A percentile compares a stretch with the other conserved stretches of the same genome.
These are phyloP conservation scores for Drosophila kohkoa DNA, from an alignment of 1,140 invertebrate species.

Conservation along the genomic window DNA sequence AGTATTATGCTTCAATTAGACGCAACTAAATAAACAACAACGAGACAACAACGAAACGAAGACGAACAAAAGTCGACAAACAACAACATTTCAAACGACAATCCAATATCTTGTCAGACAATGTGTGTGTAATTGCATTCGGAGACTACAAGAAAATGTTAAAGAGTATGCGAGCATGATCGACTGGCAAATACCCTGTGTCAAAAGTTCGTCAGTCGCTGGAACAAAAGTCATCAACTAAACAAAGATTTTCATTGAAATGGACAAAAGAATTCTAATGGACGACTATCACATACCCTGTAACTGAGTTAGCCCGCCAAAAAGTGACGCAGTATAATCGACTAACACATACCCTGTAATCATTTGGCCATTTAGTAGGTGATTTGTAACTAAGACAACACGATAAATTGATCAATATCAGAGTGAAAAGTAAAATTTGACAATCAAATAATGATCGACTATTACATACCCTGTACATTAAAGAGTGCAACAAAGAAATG, in stretches of 20 bases:
- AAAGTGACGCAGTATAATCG: neutral
- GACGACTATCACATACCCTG: conserved; percentile 3
- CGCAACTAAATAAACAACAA: conserved; percentile 9
- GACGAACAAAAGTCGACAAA: neutral
- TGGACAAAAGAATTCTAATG: neutral
- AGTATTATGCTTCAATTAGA: conserved; percentile 33
- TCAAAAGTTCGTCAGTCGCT: neutral
- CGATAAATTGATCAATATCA: too few relatives aligned
- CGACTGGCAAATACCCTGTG: neutral
- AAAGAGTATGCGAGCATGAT: neutral
- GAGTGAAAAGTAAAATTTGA: too few relatives aligned
- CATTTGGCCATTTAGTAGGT: too few relatives aligned
- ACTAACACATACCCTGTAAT: too few relatives aligned
- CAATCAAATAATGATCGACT: neutral
- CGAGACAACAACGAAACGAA: neutral
- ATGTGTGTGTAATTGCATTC: conserved; percentile 2
- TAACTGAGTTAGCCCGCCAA: too few relatives aligned
- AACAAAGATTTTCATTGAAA: too few relatives aligned
- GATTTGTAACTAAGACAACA: too few relatives aligned
- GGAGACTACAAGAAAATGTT: neutral
- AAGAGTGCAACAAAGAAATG: neutral
- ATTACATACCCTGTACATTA: neutral
- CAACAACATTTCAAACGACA: neutral
- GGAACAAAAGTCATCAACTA: too few relatives aligned
- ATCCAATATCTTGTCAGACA: neutral